Evolutionary conservation across 2,797 vertebrate species (phyloP).

Genomic region (Lepilemur septentrionalis): DNA sequence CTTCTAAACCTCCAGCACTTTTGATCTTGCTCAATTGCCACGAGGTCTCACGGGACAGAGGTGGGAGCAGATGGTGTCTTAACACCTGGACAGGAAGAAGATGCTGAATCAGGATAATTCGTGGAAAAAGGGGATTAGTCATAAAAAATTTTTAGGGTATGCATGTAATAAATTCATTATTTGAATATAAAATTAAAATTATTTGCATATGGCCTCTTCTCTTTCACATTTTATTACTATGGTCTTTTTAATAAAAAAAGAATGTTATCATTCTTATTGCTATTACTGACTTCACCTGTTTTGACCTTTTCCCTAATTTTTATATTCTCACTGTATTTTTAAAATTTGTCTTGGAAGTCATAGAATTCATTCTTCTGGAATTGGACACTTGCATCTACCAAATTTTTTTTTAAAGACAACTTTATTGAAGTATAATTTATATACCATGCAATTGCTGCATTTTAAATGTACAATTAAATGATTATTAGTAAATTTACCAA

Average conservation of each 20-base stretch:
- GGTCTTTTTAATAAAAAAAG: not conserved
- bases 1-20: not conserved
- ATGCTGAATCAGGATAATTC: too few species aligned
- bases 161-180: not conserved
- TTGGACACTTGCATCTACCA: not conserved
- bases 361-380: not conserved
- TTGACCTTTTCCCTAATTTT: not conserved
- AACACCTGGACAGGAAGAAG: not conserved
- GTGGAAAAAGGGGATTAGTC: not conserved
- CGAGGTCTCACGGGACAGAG: not conserved
- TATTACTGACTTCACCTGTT: not conserved
- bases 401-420: too few species aligned
- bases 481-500: too few species aligned
- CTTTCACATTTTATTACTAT: constrained; percentile 28
- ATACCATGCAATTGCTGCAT: too few species aligned
- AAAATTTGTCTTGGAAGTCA: not conserved
- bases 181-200: not conserved
- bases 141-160: not conserved
- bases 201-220: not conserved
- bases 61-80: not conserved
- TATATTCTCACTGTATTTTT: not conserved
- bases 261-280: not conserved
- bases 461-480: too few species aligned
- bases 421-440: too few species aligned
- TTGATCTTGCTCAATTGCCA: too few species aligned